Percentiles rank a stretch among this genome's conserved stretches.
Evolutionary conservation across 2,113 vertebrate species (phyloP).

Genomic region (Ploceus nigricollis): DNA sequence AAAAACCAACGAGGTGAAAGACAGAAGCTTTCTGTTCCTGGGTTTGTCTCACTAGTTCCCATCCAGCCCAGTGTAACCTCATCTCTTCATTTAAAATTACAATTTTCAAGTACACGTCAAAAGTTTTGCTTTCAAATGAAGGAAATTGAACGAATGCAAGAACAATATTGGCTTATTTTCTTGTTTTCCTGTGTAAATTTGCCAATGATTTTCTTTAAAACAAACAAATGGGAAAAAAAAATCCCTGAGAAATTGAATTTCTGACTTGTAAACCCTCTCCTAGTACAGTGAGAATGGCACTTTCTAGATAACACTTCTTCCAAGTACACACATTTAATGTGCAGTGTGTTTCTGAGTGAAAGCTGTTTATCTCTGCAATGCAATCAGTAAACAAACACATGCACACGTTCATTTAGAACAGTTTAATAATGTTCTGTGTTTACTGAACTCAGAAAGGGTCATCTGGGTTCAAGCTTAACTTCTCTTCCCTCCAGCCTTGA

Average conservation of each 20-base stretch:
- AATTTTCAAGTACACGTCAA: background rate
- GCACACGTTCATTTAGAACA: background rate
- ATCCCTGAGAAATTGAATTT: background rate
- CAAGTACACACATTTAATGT: background rate
- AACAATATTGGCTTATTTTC: background rate
- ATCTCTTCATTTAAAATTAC: background rate
- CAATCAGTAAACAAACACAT: background rate
- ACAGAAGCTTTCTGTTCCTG: background rate
- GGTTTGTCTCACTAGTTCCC: background rate
- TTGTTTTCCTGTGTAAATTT: background rate
- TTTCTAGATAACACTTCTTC: background rate
- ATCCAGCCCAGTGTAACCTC: background rate
- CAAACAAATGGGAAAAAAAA: background rate
- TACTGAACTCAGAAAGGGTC: background rate
- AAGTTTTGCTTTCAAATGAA: background rate
- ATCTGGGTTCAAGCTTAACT: background rate
- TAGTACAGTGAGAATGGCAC: background rate
- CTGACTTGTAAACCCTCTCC: background rate
- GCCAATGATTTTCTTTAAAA: background rate
- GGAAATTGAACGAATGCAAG: background rate
- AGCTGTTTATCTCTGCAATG: background rate
- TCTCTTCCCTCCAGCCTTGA: background rate
- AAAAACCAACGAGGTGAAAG: background rate
- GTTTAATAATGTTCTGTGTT: background rate
- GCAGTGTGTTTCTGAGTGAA: background rate